Evolutionary conservation across 2,113 vertebrate genomes (phyloP).

Genomic region (Fulica atra): DNA sequence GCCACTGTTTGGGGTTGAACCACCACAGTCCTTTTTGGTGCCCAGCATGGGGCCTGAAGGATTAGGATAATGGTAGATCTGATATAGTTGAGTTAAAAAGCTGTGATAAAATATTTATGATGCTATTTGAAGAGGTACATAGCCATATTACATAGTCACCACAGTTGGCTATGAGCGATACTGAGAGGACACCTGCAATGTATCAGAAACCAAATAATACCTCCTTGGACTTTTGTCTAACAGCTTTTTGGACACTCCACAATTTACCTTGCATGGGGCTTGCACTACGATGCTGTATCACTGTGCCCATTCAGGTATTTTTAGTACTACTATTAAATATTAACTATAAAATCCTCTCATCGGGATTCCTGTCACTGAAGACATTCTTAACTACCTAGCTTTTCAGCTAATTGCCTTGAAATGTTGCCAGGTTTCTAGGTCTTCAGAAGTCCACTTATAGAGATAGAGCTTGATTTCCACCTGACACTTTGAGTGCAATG

Average conservation of each 20-base stretch:
- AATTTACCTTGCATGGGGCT: background rate
- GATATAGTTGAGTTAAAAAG: too few relatives aligned
- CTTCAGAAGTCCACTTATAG: background rate
- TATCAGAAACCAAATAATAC: background rate
- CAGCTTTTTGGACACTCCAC: background rate
- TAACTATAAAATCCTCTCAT: background rate
- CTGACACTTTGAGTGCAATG: background rate
- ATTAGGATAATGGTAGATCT: too few relatives aligned
- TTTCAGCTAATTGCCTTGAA: background rate
- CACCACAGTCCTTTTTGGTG: too few relatives aligned
- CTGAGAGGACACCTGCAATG: background rate
- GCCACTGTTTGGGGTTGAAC: too few relatives aligned
- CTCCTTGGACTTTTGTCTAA: background rate
- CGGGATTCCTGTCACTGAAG: background rate
- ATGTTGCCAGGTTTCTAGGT: background rate
- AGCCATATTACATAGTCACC: too few relatives aligned
- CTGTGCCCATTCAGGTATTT: background rate
- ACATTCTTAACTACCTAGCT: background rate
- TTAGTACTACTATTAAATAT: background rate
- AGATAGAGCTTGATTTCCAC: background rate
- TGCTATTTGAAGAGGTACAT: too few relatives aligned
- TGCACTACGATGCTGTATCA: background rate
- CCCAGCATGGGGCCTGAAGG: too few relatives aligned
- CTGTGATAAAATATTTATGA: too few relatives aligned
- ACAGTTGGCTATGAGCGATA: background rate